Percentiles rank a stretch among this genome's conserved stretches.
Evolutionary conservation across 2,888 invertebrate genomes (phyloP).

Genomic region (Eupithecia centaureata): DNA sequence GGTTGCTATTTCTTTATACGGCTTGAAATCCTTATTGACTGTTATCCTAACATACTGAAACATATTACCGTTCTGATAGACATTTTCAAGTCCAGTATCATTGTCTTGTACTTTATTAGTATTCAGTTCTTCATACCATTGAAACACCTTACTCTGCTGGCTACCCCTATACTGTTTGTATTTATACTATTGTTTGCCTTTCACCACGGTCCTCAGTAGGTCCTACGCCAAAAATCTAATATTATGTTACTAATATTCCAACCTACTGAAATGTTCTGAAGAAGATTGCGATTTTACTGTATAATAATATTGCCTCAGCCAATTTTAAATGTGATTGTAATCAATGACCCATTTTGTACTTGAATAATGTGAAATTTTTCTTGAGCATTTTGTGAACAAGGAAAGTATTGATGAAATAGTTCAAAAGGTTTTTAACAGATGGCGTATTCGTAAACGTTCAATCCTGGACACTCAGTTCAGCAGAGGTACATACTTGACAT

Average conservation of each 20-base stretch:
- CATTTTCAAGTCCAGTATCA: neutral
- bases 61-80: neutral
- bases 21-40: neutral
- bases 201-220: neutral
- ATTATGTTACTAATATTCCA: neutral
- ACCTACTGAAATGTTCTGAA: neutral
- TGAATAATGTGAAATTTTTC: neutral
- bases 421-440: conserved; percentile 5
- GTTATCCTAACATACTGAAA: neutral
- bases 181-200: neutral
- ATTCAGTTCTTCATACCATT: neutral
- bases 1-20: conserved; percentile 6
- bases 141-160: neutral
- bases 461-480: neutral
- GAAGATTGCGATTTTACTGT: neutral
- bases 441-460: neutral
- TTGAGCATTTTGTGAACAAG: neutral
- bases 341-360: neutral
- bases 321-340: neutral
- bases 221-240: neutral
- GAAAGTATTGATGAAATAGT: neutral
- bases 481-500: neutral
- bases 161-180: neutral
- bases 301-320: conserved; percentile 9
- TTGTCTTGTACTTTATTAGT: neutral